phyloP scores from a whole-genome alignment of 2,888 invertebrate species.

The Tuta absoluta region DNA sequence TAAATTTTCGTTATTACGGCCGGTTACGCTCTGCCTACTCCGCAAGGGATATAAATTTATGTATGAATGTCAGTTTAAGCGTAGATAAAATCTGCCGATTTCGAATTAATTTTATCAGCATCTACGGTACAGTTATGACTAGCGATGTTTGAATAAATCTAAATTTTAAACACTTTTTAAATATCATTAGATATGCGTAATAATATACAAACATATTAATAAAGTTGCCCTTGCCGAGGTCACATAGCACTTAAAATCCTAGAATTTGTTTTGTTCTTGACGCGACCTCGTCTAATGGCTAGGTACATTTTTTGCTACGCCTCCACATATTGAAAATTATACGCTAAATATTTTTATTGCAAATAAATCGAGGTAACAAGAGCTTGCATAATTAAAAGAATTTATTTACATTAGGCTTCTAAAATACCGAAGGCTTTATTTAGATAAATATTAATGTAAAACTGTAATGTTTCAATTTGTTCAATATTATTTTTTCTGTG shows the following conservation, averaged over 20 bases:
- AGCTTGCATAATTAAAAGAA: not conserved
- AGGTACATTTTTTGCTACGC: not conserved
- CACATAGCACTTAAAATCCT: constrained; percentile 13
- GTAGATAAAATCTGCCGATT: no score
- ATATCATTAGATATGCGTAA: not conserved
- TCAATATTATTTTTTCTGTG: no score
- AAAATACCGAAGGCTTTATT: not conserved
- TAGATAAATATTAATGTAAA: not conserved
- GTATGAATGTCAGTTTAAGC: no score
- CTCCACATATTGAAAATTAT: constrained; percentile 8
- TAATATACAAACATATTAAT: not conserved
- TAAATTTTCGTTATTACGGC: no score
- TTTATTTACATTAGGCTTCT: not conserved
- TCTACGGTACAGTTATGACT: not conserved
- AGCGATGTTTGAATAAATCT: not conserved
- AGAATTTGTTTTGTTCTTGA: constrained; percentile 12
- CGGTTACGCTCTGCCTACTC: no score
- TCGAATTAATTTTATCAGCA: no score
- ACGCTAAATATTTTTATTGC: not conserved
- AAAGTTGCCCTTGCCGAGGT: not conserved
- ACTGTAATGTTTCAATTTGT: no score
- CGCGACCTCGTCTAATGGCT: not conserved
- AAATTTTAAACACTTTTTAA: not conserved
- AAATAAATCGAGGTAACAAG: not conserved
- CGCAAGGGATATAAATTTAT: no score